Percentiles rank a stretch among this genome's conserved stretches.
Evolutionary conservation across 2,797 vertebrate species (phyloP).

Genomic region (Aldrovandia affinis): DNA sequence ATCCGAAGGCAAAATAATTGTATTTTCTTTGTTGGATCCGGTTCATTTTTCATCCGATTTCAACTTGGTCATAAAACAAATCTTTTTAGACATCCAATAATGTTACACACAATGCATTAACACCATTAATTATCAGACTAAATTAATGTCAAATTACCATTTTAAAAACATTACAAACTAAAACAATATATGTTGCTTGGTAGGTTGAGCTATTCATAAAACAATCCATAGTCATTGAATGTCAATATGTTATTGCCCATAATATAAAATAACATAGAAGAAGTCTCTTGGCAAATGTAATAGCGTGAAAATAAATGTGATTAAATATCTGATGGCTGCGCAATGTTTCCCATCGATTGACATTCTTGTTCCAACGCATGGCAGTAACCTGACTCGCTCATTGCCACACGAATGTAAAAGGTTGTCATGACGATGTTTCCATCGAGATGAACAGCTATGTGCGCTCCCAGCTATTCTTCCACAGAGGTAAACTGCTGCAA

Average conservation of each 20-base stretch:
- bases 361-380: conserved; percentile 4
- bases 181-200: no score
- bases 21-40: neutral
- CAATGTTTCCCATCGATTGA: conserved; percentile 17
- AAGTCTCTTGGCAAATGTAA: neutral
- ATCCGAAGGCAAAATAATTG: neutral
- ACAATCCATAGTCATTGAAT: neutral
- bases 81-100: no score
- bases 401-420: neutral
- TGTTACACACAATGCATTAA: no score
- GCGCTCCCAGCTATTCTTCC: conserved; percentile 4
- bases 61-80: no score
- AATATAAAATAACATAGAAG: neutral
- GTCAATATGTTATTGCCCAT: neutral
- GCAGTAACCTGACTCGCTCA: conserved; percentile 4
- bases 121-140: no score
- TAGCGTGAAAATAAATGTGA: neutral
- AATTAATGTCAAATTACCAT: no score
- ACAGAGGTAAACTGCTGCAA: neutral
- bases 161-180: no score
- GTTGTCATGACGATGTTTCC: conserved; percentile 2
- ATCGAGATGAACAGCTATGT: neutral
- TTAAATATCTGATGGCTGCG: neutral
- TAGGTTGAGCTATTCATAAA: neutral
- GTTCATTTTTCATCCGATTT: no score